Conservation (phyloP, 2,113 vertebrate genomes). For the Rallus limicola region DNA sequence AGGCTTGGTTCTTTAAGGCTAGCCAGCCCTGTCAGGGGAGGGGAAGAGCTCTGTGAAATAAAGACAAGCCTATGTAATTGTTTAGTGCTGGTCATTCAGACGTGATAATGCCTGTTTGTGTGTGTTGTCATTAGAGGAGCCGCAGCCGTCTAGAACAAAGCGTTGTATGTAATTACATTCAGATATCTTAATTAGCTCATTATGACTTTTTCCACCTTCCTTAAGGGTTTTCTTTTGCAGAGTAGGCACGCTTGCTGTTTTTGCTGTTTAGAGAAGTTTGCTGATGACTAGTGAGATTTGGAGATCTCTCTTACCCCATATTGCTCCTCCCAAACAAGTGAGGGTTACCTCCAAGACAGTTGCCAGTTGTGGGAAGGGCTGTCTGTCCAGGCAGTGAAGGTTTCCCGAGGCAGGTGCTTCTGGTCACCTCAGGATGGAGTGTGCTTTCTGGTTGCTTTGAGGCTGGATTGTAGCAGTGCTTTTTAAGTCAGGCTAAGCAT, state of each 20-base stretch:
- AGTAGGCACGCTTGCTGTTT: neutral
- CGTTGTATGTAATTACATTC: neutral
- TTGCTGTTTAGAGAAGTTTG: neutral
- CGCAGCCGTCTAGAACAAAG: neutral
- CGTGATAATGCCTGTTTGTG: neutral
- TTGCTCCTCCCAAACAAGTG: neutral
- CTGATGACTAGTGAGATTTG: neutral
- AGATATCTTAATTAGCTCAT: neutral
- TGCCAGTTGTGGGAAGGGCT: accelerated
- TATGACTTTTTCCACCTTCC: neutral
- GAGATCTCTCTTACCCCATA: neutral
- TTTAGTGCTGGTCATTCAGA: neutral
- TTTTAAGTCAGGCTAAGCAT: neutral
- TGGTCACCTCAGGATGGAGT: neutral
- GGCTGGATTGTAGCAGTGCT: neutral
- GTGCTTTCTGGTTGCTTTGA: neutral
- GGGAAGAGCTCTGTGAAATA: neutral
- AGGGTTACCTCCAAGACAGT: neutral
- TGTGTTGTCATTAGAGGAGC: neutral
- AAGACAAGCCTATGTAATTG: neutral
- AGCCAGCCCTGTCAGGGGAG: neutral
- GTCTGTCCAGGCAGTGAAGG: neutral
- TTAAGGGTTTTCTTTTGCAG: slow-evolving; percentile 15
- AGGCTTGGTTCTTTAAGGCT: neutral
- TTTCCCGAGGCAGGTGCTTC: neutral